Evolutionary conservation across 1,140 invertebrate genomes (phyloP), one percentile per base, ranked within the genome.

Genomic region (Tetranychus cinnabarinus): DNA sequence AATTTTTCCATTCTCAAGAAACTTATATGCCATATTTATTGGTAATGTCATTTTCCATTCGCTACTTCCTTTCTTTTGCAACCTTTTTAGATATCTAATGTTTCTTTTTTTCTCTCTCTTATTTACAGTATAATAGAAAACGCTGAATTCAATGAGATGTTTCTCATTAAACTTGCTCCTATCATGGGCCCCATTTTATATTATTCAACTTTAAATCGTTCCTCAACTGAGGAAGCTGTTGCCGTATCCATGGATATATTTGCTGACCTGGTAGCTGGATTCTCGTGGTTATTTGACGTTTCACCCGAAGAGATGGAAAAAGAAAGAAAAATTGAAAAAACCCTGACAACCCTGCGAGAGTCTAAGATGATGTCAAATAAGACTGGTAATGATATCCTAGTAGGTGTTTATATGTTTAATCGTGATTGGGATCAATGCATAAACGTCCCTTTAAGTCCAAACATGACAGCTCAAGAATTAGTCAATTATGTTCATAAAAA

Each of bases 121-220:
- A n/a, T n/a, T 61, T 50, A 57, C 68, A 84, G 84, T 65, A 77
- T 89, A n/a, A 79, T 80, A 63, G 79, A 80, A 1, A 81, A 86
- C 69, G 76, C 78, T 65, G 74, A 80, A 3, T 79, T 78, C 56
- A 88, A 88, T 69, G 76, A 82, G 52, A 89, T 89, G 86, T 79
- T 75, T 50, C 76, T 82, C 0, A 79, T 82, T 56, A 89, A 88
- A 70, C 72, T 88, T n/a, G 82, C 85, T 5, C 78, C 84, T 1
- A 80, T 88, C 48, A 88, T 85, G 84, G 84, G 83, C 1, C 85
- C 85, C 2, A 86, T 83, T 4, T 71, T 88, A 52, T 80, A 88
- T 78, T 82, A 83, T 62, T 77, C 80, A 3, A 23, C 23, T 23
- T 23, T 23, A 23, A 23, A 23, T 23, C 23, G 23, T 23, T 80